A percentile compares a stretch with the other conserved stretches of the same genome.
Conservation (phyloP, 2,797 vertebrate genomes). For the Telmatherina bonti region DNA sequence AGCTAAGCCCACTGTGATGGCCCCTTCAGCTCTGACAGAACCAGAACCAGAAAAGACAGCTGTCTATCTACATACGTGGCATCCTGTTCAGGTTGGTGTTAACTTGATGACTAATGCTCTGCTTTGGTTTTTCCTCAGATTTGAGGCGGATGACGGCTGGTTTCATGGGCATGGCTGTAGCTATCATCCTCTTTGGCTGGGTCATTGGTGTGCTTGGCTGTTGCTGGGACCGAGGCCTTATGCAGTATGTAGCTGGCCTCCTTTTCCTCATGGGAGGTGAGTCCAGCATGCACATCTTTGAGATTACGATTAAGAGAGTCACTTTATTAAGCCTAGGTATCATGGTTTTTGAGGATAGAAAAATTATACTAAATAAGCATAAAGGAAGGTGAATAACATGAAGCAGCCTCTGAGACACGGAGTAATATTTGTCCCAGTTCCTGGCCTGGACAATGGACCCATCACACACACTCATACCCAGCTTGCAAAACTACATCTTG, state of each 20-base stretch:
- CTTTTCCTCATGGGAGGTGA: slow-evolving; percentile 99
- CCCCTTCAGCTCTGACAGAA: too few species aligned
- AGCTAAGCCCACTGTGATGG: too few species aligned
- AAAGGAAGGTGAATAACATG: neutral
- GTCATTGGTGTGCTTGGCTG: slow-evolving; percentile 95
- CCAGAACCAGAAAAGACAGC: too few species aligned
- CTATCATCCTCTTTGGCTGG: slow-evolving; percentile 99
- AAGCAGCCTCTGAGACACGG: neutral
- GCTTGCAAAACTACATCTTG: slow-evolving; percentile 18
- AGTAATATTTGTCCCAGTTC: slow-evolving; percentile 30
- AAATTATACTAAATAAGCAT: too few species aligned
- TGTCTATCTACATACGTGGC: too few species aligned
- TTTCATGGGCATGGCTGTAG: slow-evolving; percentile 99
- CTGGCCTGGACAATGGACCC: slow-evolving; percentile 7
- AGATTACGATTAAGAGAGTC: too few species aligned
- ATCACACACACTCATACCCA: slow-evolving; percentile 16
- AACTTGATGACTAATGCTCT: neutral
- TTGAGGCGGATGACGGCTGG: slow-evolving; percentile 97
- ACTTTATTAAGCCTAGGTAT: too few species aligned
- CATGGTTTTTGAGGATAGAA: too few species aligned
- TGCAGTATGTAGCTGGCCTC: slow-evolving; percentile 98
- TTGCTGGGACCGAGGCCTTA: slow-evolving; percentile 98
- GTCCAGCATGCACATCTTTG: slow-evolving; percentile 34
- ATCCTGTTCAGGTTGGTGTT: too few species aligned
- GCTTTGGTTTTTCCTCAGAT: slow-evolving; percentile 79